Evolutionary conservation across 2,113 vertebrate species (phyloP).

Genomic region (Cettia cetti): DNA sequence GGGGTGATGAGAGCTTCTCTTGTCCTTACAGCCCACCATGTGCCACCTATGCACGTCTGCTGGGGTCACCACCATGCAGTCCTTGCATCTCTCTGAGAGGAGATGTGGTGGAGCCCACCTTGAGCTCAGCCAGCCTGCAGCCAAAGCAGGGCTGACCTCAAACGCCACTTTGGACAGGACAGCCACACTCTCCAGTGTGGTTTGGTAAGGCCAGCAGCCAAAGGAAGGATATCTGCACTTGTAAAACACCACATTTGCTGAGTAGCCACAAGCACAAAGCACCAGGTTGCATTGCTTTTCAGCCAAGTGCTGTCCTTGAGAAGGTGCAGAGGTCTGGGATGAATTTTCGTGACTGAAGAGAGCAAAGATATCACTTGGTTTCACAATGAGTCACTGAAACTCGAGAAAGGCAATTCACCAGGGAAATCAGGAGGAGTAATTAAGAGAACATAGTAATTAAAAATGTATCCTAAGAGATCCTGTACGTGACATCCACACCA

Average conservation of each 20-base stretch:
- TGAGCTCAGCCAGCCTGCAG: neutral
- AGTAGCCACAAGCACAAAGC: neutral
- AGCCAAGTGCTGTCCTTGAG: neutral
- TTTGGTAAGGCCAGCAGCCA: neutral
- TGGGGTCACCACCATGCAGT: neutral
- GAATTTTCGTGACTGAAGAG: neutral
- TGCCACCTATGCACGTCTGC: neutral
- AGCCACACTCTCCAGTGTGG: rapidly evolving
- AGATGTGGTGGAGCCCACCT: neutral
- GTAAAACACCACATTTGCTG: neutral
- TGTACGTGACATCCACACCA: neutral
- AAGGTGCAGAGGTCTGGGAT: neutral
- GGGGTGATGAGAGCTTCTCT: neutral
- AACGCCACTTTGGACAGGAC: rapidly evolving
- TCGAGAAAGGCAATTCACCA: neutral
- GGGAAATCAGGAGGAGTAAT: conserved; percentile 67
- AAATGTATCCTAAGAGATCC: conserved; percentile 22
- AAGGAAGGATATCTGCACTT: neutral
- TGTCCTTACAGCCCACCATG: neutral
- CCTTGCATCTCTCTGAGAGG: neutral
- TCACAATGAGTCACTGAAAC: conserved; percentile 37
- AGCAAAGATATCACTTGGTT: neutral
- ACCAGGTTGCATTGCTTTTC: neutral
- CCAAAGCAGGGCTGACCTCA: neutral
- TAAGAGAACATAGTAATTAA: conserved; percentile 58